Evolutionary conservation across 2,888 invertebrate genomes (phyloP).

Genomic region (Epinotia nisella): DNA sequence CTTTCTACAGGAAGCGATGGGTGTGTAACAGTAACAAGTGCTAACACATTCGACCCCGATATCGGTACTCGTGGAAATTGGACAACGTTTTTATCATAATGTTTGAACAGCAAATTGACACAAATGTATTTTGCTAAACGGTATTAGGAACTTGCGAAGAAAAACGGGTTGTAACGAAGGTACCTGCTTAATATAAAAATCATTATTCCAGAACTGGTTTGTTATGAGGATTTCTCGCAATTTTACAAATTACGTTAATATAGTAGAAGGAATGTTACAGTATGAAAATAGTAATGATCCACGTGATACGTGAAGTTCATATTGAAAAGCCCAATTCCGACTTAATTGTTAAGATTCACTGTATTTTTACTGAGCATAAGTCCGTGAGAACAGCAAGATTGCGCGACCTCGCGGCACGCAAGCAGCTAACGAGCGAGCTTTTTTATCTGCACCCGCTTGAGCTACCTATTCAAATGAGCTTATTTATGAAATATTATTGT

Average conservation of each 20-base stretch:
- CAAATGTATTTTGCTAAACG: constrained; percentile 33
- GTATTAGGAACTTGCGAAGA: background rate
- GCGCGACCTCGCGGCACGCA: constrained; percentile 53
- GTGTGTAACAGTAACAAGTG: constrained; percentile 62
- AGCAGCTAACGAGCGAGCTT: constrained; percentile 47
- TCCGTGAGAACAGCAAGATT: constrained; percentile 52
- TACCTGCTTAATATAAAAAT: background rate
- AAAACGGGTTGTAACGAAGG: no score
- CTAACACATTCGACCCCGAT: constrained; percentile 74
- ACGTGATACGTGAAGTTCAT: background rate
- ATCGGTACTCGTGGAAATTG: constrained; percentile 51
- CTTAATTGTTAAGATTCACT: constrained; percentile 34
- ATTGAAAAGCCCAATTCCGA: constrained; percentile 11
- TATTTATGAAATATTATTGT: constrained; percentile 14
- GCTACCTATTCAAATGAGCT: constrained; percentile 30
- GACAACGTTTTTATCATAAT: constrained; percentile 29
- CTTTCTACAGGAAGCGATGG: constrained; percentile 74
- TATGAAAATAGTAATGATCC: background rate
- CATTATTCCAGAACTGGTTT: background rate
- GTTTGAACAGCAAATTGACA: constrained; percentile 40
- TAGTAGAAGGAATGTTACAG: background rate
- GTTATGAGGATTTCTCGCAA: background rate
- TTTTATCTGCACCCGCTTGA: constrained; percentile 29
- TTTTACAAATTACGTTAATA: background rate
- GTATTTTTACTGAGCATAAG: constrained; percentile 47